phyloP scores from a whole-genome alignment of 2,797 vertebrate genomes.

The Chiloscyllium punctatum region DNA sequence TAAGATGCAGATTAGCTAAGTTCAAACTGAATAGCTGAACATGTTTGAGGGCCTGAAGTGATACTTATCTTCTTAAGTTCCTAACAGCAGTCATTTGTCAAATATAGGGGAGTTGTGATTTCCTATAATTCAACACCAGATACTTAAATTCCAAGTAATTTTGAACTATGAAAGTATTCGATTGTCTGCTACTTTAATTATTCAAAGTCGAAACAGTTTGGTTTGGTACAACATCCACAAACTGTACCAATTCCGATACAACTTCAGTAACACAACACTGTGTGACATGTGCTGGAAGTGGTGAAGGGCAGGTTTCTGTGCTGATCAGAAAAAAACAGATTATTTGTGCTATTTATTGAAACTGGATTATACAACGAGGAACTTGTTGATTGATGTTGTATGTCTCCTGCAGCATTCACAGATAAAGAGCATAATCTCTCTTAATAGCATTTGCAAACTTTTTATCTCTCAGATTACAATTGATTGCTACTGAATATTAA shows the following conservation, averaged over 20 bases:
- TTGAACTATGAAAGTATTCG: not conserved
- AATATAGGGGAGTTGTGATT: not conserved
- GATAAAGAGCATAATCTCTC: not conserved
- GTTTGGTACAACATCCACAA: no score
- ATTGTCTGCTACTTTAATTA: not conserved
- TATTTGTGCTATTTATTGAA: not conserved
- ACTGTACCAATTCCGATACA: no score
- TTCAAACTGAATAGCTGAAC: not conserved
- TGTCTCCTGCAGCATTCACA: not conserved
- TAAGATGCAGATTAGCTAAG: not conserved
- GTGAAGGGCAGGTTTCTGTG: not conserved
- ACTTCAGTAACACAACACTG: no score
- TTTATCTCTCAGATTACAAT: slow-evolving; percentile 1
- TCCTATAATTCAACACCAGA: not conserved
- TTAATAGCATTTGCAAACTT: not conserved
- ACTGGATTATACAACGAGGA: not conserved
- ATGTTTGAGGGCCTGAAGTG: not conserved
- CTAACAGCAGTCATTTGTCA: not conserved
- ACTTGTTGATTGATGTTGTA: not conserved
- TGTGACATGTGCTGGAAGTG: not conserved
- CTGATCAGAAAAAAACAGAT: not conserved
- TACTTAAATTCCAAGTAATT: not conserved
- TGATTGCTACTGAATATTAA: not conserved
- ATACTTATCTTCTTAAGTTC: not conserved
- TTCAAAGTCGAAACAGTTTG: not conserved